Evolutionary conservation across 2,113 vertebrate genomes (phyloP).

Genomic region (Trichomycterus rosablanca): DNA sequence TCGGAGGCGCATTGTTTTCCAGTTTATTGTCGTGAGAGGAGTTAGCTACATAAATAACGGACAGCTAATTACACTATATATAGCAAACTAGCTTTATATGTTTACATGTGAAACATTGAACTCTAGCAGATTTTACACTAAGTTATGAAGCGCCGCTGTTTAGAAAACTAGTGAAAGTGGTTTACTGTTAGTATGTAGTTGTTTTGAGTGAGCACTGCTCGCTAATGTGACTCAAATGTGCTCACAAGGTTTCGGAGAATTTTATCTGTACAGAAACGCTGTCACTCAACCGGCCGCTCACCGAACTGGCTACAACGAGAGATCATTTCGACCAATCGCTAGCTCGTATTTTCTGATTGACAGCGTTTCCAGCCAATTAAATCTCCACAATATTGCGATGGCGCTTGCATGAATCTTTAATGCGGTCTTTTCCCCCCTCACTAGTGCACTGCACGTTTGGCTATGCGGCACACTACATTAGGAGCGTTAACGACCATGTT

Average conservation of each 20-base stretch:
- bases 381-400: conserved; percentile 17
- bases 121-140: too few relatives aligned
- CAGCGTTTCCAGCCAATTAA: conserved; percentile 45
- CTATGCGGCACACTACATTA: conserved; percentile 57
- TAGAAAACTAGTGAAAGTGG: neutral
- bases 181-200: neutral
- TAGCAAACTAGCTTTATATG: neutral
- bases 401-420: conserved; percentile 24
- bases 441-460: conserved; percentile 62
- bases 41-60: too few relatives aligned
- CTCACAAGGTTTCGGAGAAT: too few relatives aligned
- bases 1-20: neutral
- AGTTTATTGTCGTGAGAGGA: conserved; percentile 20
- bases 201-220: too few relatives aligned
- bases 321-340: conserved; percentile 44
- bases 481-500: conserved; percentile 53
- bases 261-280: neutral
- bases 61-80: conserved; percentile 34
- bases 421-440: conserved; percentile 52
- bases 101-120: neutral
- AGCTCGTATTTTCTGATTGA: conserved; percentile 43
- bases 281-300: conserved; percentile 26
- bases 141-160: too few relatives aligned
- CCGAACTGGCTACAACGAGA: neutral
- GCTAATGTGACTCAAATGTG: neutral